Evolutionary conservation across 1,140 invertebrate genomes (phyloP).

Genomic region (Lamellibrachia luymesi): DNA sequence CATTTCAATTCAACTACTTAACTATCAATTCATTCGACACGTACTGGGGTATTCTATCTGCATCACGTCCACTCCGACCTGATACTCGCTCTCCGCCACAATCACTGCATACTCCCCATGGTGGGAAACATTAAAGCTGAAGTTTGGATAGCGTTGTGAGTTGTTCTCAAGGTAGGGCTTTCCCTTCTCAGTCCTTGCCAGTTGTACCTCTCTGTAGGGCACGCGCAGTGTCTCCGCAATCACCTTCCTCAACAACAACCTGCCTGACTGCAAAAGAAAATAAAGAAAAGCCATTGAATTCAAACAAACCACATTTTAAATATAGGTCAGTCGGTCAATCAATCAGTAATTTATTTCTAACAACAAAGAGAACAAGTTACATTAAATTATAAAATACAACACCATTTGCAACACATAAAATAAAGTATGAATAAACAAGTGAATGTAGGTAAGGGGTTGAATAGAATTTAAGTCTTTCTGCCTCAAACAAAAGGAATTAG

Average conservation of each 20-base stretch:
- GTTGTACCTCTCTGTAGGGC: constrained; percentile 66
- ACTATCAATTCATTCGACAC: constrained; percentile 16
- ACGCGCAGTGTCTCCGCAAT: constrained; percentile 64
- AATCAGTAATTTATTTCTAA: too few species aligned
- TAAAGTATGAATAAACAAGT: too few species aligned
- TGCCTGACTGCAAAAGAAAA: constrained; percentile 69
- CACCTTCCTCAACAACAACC: constrained; percentile 82
- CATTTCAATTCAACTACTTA: too few species aligned
- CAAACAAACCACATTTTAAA: background rate
- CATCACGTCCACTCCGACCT: constrained; percentile 63
- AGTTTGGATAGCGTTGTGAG: constrained; percentile 21
- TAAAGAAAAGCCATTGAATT: background rate
- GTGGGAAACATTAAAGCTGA: constrained; percentile 88
- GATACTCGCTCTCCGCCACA: constrained; percentile 63
- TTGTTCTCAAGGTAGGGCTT: constrained; percentile 56
- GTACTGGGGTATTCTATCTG: constrained; percentile 55
- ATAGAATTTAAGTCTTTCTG: too few species aligned
- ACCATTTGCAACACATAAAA: too few species aligned
- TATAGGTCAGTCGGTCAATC: too few species aligned
- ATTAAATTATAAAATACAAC: too few species aligned
- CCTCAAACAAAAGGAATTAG: background rate
- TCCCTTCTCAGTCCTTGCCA: constrained; percentile 59
- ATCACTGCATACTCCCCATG: constrained; percentile 83
- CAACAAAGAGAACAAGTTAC: too few species aligned
- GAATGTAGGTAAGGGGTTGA: too few species aligned